Percentiles rank a stretch among this genome's conserved stretches.
Conservation (phyloP, 2,888 invertebrate species). For the Cabera pusaria region DNA sequence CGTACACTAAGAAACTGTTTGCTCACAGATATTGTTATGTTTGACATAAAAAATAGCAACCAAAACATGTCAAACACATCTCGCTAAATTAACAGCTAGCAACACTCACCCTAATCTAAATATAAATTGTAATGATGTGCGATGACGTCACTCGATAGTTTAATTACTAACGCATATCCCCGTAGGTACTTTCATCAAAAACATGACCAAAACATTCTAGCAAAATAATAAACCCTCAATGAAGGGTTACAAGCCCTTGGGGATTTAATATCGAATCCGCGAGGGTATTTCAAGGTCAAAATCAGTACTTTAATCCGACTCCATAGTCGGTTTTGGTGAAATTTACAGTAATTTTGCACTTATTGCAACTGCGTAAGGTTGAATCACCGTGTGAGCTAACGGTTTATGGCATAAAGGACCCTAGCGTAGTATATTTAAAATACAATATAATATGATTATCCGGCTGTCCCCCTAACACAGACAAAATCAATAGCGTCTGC, state of each 20-base stretch:
- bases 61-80: too few relatives aligned
- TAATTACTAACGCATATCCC: slow-evolving; percentile 7
- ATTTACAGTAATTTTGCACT: slow-evolving; percentile 16
- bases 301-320: slow-evolving; percentile 28
- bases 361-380: slow-evolving; percentile 20
- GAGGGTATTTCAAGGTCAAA: slow-evolving; percentile 42
- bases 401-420: slow-evolving; percentile 44
- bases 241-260: slow-evolving; percentile 33
- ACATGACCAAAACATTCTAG: slow-evolving; percentile 19
- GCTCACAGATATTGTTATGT: too few relatives aligned
- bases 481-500: slow-evolving; percentile 82
- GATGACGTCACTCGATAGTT: slow-evolving; percentile 4
- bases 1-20: too few relatives aligned
- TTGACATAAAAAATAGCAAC: too few relatives aligned
- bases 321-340: slow-evolving; percentile 19
- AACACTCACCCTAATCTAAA: too few relatives aligned
- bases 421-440: slow-evolving; percentile 71
- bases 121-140: too few relatives aligned
- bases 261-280: slow-evolving; percentile 33
- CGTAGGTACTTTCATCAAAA: slow-evolving; percentile 7
- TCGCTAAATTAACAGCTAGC: too few relatives aligned
- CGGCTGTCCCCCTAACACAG: slow-evolving; percentile 80
- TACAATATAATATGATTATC: slow-evolving; percentile 79
- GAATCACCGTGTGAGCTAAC: slow-evolving; percentile 8
- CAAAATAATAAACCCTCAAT: slow-evolving; percentile 27